Percentiles rank a stretch among this genome's conserved stretches.
phyloP scores from a whole-genome alignment of 2,113 vertebrate genomes.

The Meles meles region DNA sequence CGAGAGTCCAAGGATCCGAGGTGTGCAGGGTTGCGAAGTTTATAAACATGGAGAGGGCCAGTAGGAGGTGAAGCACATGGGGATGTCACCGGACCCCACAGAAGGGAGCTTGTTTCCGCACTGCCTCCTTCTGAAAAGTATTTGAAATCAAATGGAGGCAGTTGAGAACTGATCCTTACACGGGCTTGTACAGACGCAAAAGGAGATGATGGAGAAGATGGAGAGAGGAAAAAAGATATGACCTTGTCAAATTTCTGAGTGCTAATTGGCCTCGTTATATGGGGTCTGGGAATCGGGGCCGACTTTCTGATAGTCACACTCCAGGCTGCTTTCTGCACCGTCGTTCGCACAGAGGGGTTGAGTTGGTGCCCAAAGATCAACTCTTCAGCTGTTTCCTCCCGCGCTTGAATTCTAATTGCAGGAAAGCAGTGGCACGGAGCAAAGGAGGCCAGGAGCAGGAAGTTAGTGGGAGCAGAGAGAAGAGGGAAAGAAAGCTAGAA shows the following conservation, averaged over 20 bases:
- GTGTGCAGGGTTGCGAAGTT: not conserved
- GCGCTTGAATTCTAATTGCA: not conserved
- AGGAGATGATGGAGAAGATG: not conserved
- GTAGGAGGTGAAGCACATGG: not conserved
- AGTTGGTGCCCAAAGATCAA: not conserved
- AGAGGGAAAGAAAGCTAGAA: not conserved
- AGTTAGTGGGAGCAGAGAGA: not conserved
- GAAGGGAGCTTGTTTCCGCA: not conserved
- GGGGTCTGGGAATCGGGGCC: not conserved
- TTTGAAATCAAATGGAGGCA: not conserved
- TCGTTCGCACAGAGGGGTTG: not conserved
- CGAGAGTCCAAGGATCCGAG: rapidly evolving
- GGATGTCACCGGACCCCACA: not conserved
- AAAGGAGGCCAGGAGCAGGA: not conserved
- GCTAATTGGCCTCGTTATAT: not conserved
- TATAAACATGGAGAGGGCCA: not conserved
- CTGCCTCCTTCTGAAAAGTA: not conserved
- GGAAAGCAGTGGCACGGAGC: not conserved
- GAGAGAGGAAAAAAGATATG: not conserved
- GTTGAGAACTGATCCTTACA: not conserved
- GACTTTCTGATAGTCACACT: not conserved
- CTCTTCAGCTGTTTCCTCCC: not conserved
- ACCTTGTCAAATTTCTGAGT: not conserved
- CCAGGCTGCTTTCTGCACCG: not conserved
- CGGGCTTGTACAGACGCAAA: not conserved